These are phyloP conservation scores for Piliocolobus tephrosceles DNA, from an alignment of 2,113 vertebrate species.

Conservation along the genomic window DNA sequence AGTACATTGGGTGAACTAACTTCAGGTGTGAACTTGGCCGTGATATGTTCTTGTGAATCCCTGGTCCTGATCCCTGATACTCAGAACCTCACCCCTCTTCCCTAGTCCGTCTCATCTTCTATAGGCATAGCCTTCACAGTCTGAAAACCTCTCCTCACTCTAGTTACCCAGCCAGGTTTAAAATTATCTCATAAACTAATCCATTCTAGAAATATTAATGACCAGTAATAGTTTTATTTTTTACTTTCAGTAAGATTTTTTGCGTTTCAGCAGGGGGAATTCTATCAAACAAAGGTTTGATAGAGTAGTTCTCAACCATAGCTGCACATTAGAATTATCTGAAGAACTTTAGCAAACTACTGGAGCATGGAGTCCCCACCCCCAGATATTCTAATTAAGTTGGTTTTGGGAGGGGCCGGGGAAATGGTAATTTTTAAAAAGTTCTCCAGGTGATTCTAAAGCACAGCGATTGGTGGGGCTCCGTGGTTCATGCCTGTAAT, in stretches of 20 bases:
- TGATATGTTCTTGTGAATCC: not conserved
- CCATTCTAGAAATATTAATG: not conserved
- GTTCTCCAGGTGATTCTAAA: not conserved
- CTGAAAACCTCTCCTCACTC: not conserved
- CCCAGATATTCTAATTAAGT: conserved; percentile 32
- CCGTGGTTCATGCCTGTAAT: too few species aligned
- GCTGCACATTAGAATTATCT: not conserved
- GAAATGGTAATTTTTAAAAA: conserved; percentile 9
- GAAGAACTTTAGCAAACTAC: not conserved
- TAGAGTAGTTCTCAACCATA: not conserved
- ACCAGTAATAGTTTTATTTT: not conserved
- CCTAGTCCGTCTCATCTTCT: not conserved
- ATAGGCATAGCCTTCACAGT: not conserved
- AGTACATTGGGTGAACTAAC: not conserved
- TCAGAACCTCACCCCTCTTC: not conserved
- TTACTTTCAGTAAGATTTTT: not conserved
- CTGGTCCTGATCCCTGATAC: too few species aligned
- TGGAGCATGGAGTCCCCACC: not conserved
- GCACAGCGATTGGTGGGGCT: too few species aligned
- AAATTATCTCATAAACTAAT: not conserved
- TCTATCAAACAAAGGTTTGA: not conserved
- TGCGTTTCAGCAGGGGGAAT: not conserved
- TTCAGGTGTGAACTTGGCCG: not conserved
- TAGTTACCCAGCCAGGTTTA: not conserved
- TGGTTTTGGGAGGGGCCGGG: not conserved